A percentile compares a stretch with the other conserved stretches of the same genome.
These are phyloP conservation scores for Mythimna vitellina DNA, from an alignment of 2,888 invertebrate genomes.

Conservation along the genomic window DNA sequence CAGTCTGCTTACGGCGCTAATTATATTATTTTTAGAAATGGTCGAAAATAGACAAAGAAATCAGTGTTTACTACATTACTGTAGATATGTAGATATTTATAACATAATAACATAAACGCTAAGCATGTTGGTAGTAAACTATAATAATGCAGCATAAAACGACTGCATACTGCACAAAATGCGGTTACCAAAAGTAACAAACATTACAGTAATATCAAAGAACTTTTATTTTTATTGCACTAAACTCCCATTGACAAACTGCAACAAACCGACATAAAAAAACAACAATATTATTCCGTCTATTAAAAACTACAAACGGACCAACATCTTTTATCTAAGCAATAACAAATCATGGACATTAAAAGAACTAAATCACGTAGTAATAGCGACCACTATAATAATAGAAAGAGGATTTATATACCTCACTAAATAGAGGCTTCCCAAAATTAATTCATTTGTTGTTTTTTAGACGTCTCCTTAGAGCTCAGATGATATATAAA, in stretches of 20 bases:
- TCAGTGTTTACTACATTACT: conserved; percentile 4
- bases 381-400: conserved; percentile 77
- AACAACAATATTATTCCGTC: conserved; percentile 62
- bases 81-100: conserved; percentile 7
- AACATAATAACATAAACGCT: not conserved
- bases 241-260: conserved; percentile 47
- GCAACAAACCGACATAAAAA: conserved; percentile 44
- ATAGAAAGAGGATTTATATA: conserved; percentile 70
- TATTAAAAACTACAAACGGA: conserved; percentile 67
- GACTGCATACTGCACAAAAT: conserved; percentile 7
- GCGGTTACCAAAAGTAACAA: conserved; percentile 27
- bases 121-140: not conserved
- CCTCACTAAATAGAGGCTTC: conserved; percentile 60
- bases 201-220: conserved; percentile 23
- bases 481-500: conserved; percentile 80
- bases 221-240: conserved; percentile 25
- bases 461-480: conserved; percentile 67
- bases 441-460: conserved; percentile 79
- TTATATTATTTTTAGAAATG: not conserved
- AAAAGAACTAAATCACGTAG: conserved; percentile 74
- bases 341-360: conserved; percentile 72
- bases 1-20: not conserved
- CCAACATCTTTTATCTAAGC: conserved; percentile 68
- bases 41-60: not conserved
- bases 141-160: not conserved